Evolutionary conservation across 1,140 invertebrate genomes (phyloP).

Genomic region (Stenopsyche tienmushanensis): DNA sequence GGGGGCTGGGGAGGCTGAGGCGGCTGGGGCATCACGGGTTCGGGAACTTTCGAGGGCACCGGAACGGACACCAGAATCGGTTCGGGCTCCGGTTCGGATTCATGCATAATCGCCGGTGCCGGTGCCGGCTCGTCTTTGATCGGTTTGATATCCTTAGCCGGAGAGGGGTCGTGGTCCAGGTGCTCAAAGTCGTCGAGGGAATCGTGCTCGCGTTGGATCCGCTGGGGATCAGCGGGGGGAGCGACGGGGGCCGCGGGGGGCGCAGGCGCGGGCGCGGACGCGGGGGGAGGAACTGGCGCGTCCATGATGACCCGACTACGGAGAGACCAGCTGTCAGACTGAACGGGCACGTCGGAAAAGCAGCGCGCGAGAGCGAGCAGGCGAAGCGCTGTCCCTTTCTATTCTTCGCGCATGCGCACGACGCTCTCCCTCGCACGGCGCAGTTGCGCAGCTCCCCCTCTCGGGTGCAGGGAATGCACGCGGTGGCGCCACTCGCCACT

Average conservation of each 20-base stretch:
- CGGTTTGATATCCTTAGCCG: conserved; percentile 38
- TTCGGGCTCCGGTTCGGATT: too few species aligned
- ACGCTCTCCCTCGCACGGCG: conserved; percentile 44
- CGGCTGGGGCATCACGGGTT: conserved; percentile 1
- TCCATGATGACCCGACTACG: conserved; percentile 47
- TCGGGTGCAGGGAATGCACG: conserved; percentile 45
- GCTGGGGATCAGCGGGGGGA: conserved; percentile 32
- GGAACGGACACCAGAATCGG: too few species aligned
- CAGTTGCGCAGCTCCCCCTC: conserved; percentile 45
- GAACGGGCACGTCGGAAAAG: conserved; percentile 29
- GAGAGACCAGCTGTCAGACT: conserved; percentile 45
- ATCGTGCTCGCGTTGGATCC: conserved; percentile 62
- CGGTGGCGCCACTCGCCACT: conserved; percentile 31
- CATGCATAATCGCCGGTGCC: too few species aligned
- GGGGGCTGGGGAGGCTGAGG: background rate
- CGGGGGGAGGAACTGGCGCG: conserved; percentile 43
- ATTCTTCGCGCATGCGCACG: conserved; percentile 39
- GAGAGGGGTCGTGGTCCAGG: conserved; percentile 57
- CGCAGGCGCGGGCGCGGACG: conserved; percentile 24
- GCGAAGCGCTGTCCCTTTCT: background rate
- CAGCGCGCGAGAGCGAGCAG: background rate
- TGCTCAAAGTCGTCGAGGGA: conserved; percentile 73
- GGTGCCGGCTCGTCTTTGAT: background rate
- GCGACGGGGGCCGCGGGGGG: conserved; percentile 18
- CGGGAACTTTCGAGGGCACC: background rate